phyloP scores from a whole-genome alignment of 1,140 invertebrate species.

The Scaptodrosophila lebanonensis region DNA sequence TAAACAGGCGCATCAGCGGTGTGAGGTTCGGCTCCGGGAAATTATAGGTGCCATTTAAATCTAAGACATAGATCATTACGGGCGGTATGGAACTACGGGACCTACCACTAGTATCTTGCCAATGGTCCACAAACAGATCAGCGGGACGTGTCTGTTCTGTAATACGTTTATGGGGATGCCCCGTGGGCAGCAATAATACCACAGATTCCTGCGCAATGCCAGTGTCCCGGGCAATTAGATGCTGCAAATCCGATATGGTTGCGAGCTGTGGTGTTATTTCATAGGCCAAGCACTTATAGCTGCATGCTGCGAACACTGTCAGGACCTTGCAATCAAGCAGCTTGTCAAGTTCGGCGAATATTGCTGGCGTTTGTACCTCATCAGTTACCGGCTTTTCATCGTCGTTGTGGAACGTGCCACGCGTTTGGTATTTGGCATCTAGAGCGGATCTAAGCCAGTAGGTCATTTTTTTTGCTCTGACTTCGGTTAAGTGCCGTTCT shows the following conservation, averaged over 20 bases:
- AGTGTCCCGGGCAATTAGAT: conserved; percentile 24
- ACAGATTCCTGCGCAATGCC: conserved; percentile 5
- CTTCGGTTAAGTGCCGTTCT: conserved; percentile 81
- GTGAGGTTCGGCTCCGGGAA: conserved; percentile 10
- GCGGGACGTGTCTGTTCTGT: conserved; percentile 18
- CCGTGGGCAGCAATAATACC: conserved; percentile 39
- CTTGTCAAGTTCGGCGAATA: conserved; percentile 78
- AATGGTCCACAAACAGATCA: conserved; percentile 55
- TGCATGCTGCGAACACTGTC: conserved; percentile 81
- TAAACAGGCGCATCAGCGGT: conserved; percentile 5
- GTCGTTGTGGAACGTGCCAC: conserved; percentile 77
- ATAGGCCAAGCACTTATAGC: conserved; percentile 79
- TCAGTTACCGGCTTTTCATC: conserved; percentile 52
- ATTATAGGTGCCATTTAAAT: conserved; percentile 1
- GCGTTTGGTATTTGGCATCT: conserved; percentile 82
- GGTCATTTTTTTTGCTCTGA: conserved; percentile 80
- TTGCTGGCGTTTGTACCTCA: conserved; percentile 75
- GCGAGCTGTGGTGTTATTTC: conserved; percentile 79
- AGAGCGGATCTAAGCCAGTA: conserved; percentile 84
- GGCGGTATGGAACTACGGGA: conserved; percentile 34
- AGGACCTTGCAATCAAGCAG: conserved; percentile 80
- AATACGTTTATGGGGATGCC: conserved; percentile 41
- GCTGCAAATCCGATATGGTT: conserved; percentile 16
- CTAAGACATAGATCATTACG: conserved; percentile 53
- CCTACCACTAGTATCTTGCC: conserved; percentile 42